Evolutionary conservation across 2,797 vertebrate species (phyloP), one percentile per base, ranked within the genome.

Genomic region (Lacerta agilis): DNA sequence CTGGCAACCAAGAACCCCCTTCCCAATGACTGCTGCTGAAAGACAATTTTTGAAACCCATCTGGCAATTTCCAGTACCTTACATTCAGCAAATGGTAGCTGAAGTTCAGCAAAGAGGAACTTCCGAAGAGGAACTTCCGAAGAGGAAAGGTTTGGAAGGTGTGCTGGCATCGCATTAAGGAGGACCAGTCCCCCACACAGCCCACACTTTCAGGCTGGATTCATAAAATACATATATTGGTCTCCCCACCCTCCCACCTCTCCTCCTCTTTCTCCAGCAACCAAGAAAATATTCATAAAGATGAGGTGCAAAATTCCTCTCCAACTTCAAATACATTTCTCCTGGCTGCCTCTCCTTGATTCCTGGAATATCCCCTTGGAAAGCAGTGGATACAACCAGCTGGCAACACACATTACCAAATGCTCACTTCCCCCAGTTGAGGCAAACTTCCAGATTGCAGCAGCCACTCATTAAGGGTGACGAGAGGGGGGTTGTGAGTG

Each of bases 281-380:
- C 88, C 79, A 0, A 92, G 89, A 89, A 94, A 93, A 92, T 79
- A 88, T 64, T 89, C 81, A 41, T 1, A 0, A 43, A 89, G 86
- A 95, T 93, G 92, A 95, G 88, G 94, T 95, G 95, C 86, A 93
- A 95, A 93, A 95, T 94, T 95, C 92, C 79, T 23, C 36, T 83
- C 61, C 75, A 77, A 92, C 82, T 95, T 94, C 95, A 95, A 93
- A 95, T 83, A 45, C 79, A 8, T 92, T 93, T 94, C 87, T 94
- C 82, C 89, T 91, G 90, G 90, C 87, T 81, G 87, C 69, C 78
- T 90, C 71, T 66, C 92, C 89, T 72, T 67, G 64, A 55, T 92
- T 82, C 78, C 90, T 93, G 93, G 93, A 93, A 93, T 78, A 67
- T 79, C 1, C 55, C 55, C 1, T 64, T 89, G 93, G 91, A 92